Conservation (phyloP, 2,888 invertebrate genomes). For the Philopedon plagiatum region DNA sequence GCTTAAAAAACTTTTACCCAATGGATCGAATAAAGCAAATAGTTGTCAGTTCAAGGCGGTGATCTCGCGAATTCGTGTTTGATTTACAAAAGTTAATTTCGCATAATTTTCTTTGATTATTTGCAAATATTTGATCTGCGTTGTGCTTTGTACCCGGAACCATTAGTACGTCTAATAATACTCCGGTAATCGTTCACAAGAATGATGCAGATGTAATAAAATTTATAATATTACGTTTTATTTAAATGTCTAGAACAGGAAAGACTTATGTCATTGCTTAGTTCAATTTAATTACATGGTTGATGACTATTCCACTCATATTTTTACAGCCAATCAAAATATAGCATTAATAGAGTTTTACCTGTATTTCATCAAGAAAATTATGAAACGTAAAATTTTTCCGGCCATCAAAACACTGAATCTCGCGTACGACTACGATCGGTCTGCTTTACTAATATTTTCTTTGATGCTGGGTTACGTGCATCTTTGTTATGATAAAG, state of each 20-base stretch:
- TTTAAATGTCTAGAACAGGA: not conserved
- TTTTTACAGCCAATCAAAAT: too few species aligned
- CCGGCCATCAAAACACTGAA: too few species aligned
- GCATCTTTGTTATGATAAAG: too few species aligned
- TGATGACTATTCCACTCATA: too few species aligned
- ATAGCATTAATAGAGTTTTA: too few species aligned
- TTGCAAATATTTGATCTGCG: conserved; percentile 12
- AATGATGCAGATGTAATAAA: not conserved
- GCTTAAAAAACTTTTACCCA: conserved; percentile 10
- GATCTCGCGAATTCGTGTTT: conserved; percentile 25
- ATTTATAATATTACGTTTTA: not conserved
- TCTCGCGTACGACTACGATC: too few species aligned
- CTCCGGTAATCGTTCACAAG: not conserved
- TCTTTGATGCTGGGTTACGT: too few species aligned
- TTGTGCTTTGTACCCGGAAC: conserved; percentile 17
- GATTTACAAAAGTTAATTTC: conserved; percentile 1
- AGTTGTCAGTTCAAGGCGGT: conserved; percentile 30
- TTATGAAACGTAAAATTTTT: too few species aligned
- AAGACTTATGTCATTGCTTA: not conserved
- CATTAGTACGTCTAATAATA: conserved; percentile 14
- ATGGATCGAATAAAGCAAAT: conserved; percentile 12
- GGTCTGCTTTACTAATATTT: too few species aligned
- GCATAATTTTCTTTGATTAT: conserved; percentile 22
- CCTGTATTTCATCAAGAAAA: too few species aligned
- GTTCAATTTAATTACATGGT: too few species aligned